These are phyloP conservation scores for Dysidea cf. avara DNA, from an alignment of 37 sponge, comb jelly and placozoan genomes.

Conservation along the genomic window DNA sequence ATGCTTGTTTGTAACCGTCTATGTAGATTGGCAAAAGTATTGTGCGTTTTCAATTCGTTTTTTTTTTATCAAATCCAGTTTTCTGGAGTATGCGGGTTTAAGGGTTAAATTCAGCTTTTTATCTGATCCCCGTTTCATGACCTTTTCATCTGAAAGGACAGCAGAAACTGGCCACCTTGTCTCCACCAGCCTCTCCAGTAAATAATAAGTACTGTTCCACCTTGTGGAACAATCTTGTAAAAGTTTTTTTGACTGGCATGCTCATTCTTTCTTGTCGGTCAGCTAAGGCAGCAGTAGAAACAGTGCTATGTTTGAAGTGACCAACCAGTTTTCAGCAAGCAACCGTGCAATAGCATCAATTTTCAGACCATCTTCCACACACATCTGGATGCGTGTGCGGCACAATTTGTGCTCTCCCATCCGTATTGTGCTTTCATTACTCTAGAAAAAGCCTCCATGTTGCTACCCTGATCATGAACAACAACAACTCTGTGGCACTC, in stretches of 20 bases:
- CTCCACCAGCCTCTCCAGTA: conserved; percentile 13
- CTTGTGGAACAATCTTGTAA: conserved; percentile 22
- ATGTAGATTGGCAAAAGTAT: too few relatives aligned
- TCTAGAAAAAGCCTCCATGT: not conserved
- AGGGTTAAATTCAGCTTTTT: conserved; percentile 22
- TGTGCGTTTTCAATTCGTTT: too few relatives aligned
- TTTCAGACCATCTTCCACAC: conserved; percentile 11
- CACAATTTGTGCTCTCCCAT: conserved; percentile 6
- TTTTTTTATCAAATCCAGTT: too few relatives aligned
- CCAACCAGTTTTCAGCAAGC: conserved; percentile 18
- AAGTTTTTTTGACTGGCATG: conserved; percentile 8
- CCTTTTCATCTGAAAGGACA: conserved; percentile 34
- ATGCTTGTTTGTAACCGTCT: too few relatives aligned
- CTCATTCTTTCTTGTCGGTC: conserved; percentile 30
- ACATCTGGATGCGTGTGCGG: conserved; percentile 21
- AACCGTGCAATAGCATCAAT: conserved; percentile 1
- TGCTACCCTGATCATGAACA: conserved; percentile 16
- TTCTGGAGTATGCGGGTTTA: too few relatives aligned
- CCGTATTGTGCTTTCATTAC: not conserved
- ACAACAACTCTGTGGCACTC: not conserved
- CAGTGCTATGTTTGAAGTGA: conserved; percentile 29
- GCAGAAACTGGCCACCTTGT: conserved; percentile 25
- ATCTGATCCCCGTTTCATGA: conserved; percentile 13
- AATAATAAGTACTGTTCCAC: conserved; percentile 26
- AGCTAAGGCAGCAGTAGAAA: conserved; percentile 9